These are phyloP conservation scores for Drosophila cardini DNA, from an alignment of 1,140 invertebrate genomes.

Conservation along the genomic window DNA sequence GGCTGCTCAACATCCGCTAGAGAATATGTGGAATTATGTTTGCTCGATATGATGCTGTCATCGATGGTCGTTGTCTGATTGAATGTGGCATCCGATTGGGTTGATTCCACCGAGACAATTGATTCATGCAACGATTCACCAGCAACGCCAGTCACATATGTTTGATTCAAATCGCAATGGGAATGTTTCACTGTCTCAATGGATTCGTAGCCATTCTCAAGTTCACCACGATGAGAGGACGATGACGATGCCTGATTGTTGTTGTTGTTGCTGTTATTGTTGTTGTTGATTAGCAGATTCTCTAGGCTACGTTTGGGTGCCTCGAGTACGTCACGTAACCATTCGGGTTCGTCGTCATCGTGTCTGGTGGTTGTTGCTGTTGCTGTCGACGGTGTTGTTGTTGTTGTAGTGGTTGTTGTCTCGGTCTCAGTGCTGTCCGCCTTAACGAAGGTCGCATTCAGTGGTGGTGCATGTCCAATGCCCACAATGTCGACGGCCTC, in stretches of 20 bases:
- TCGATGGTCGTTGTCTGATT: constrained; percentile 84
- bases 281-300: constrained; percentile 73
- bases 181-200: constrained; percentile 58
- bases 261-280: constrained; percentile 4
- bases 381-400: constrained; percentile 65
- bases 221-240: constrained; percentile 39
- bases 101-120: constrained; percentile 83
- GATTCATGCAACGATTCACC: constrained; percentile 80
- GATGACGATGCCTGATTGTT: not conserved
- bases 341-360: constrained; percentile 86
- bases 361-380: constrained; percentile 80
- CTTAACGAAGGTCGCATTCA: constrained; percentile 69
- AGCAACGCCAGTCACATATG: constrained; percentile 62
- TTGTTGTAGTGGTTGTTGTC: constrained; percentile 58
- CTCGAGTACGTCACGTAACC: constrained; percentile 86
- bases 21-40: constrained; percentile 82
- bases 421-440: constrained; percentile 73
- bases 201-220: constrained; percentile 53
- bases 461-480: constrained; percentile 56
- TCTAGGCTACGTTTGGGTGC: constrained; percentile 85
- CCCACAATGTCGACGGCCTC: constrained; percentile 78
- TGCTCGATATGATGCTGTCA: constrained; percentile 84
- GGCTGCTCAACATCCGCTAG: constrained; percentile 70
- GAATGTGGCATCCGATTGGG: constrained; percentile 77
- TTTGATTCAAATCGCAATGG: constrained; percentile 65